Percentiles rank a stretch among this genome's conserved stretches.
Evolutionary conservation across 2,113 vertebrate genomes (phyloP).

Genomic region (Turnix velox): DNA sequence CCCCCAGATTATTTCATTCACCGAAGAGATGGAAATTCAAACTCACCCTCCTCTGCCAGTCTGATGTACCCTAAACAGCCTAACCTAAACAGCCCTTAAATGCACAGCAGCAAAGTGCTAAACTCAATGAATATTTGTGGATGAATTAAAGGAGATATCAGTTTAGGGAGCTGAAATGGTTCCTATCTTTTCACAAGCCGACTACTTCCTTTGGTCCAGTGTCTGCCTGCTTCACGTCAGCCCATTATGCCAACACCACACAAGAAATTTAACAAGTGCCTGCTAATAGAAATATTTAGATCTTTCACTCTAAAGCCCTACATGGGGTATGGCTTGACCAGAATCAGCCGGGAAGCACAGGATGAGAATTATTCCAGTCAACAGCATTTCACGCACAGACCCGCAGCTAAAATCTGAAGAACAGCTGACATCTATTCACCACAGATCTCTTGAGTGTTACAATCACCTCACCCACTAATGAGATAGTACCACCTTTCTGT

Average conservation of each 20-base stretch:
- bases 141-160: slow-evolving; percentile 3
- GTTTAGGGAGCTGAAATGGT: not conserved
- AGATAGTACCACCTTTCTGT: not conserved
- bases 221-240: not conserved
- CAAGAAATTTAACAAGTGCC: slow-evolving; percentile 27
- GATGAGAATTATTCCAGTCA: slow-evolving; percentile 18
- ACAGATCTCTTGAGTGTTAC: not conserved
- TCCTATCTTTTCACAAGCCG: slow-evolving; percentile 16
- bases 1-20: not conserved
- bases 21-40: not conserved
- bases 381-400: slow-evolving; percentile 7
- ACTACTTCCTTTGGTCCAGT: not conserved
- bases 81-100: not conserved
- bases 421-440: not conserved
- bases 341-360: not conserved
- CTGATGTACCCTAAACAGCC: not conserved
- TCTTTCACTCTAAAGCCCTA: not conserved
- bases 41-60: not conserved
- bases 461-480: not conserved
- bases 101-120: not conserved
- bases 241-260: not conserved
- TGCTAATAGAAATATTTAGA: slow-evolving; percentile 29
- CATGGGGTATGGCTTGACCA: not conserved
- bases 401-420: not conserved
- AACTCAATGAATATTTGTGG: not conserved